Evolutionary conservation across 2,888 invertebrate species (phyloP).

Genomic region (Epirrhoe alternata): DNA sequence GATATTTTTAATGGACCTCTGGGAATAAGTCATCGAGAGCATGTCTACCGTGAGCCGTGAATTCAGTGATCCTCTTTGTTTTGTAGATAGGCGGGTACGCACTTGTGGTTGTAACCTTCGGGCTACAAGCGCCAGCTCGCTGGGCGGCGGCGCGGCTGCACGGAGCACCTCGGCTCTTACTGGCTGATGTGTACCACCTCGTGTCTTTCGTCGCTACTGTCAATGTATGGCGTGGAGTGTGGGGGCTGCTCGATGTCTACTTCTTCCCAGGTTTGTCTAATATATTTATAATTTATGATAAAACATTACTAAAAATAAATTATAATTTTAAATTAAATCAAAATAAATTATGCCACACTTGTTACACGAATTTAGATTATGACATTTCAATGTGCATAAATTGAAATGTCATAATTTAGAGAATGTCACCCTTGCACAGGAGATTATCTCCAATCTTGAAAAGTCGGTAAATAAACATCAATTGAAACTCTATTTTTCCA

Average conservation of each 20-base stretch:
- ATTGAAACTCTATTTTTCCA: constrained; percentile 31
- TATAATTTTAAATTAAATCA: too few species aligned
- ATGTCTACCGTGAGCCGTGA: neutral
- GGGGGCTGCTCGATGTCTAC: constrained; percentile 92
- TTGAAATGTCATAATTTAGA: too few species aligned
- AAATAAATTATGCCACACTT: too few species aligned
- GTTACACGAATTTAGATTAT: too few species aligned
- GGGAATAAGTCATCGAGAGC: too few species aligned
- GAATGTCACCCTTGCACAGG: too few species aligned
- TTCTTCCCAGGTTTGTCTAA: constrained; percentile 91
- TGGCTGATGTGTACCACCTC: constrained; percentile 91
- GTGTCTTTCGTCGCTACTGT: constrained; percentile 92
- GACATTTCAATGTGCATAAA: too few species aligned
- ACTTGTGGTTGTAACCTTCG: constrained; percentile 89
- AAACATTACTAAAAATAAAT: too few species aligned
- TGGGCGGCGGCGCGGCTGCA: constrained; percentile 88
- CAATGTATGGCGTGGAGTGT: constrained; percentile 95
- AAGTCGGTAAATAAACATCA: neutral
- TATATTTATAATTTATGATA: too few species aligned
- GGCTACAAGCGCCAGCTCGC: constrained; percentile 90
- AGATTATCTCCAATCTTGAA: too few species aligned
- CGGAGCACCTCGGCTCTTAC: constrained; percentile 88
- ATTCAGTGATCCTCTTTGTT: constrained; percentile 17
- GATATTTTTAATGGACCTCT: too few species aligned
- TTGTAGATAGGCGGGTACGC: constrained; percentile 90